Conservation (phyloP, 2,113 vertebrate genomes). For the Pterophyllum scalare region DNA sequence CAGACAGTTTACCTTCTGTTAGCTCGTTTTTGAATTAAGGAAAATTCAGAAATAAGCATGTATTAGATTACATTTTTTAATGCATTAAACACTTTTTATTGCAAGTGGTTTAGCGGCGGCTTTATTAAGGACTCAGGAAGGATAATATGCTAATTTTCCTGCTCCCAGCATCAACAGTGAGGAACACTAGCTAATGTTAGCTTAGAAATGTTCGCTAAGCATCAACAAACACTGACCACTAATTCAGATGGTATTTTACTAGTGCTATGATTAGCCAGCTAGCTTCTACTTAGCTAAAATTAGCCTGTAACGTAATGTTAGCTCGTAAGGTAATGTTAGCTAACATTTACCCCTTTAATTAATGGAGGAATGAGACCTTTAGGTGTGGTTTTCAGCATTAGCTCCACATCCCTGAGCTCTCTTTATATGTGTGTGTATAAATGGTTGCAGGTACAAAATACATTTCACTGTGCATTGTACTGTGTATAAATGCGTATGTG, state of each 20-base stretch:
- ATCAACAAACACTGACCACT: background rate
- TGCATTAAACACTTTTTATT: fast-evolving
- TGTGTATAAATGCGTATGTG: no score
- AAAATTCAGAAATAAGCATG: background rate
- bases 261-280: background rate
- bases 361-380: no score
- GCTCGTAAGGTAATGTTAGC: background rate
- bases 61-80: background rate
- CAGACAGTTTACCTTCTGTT: background rate
- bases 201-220: background rate
- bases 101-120: background rate
- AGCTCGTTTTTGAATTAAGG: no score
- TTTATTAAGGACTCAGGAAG: background rate
- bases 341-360: background rate
- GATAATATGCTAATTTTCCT: background rate
- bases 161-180: background rate
- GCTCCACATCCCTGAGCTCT: background rate
- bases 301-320: background rate
- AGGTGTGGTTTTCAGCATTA: no score
- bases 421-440: no score
- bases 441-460: no score
- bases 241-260: background rate
- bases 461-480: no score
- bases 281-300: background rate
- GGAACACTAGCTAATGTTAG: background rate